These are phyloP conservation scores for Sesia bembeciformis DNA, from an alignment of 2,888 invertebrate genomes.

Conservation along the genomic window DNA sequence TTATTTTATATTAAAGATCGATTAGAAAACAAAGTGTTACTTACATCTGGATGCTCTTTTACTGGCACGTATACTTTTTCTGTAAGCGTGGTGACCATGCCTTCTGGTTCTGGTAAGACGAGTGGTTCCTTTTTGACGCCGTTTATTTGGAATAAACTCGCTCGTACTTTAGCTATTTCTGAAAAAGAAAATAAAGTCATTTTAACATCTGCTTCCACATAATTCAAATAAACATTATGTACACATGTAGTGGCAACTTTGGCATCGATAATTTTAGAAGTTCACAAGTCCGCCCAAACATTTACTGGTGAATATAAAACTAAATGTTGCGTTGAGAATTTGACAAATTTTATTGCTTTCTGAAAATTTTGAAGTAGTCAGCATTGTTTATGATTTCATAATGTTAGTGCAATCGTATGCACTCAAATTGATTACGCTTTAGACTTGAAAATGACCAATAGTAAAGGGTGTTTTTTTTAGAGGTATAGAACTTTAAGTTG, in stretches of 20 bases:
- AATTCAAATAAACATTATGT: not conserved
- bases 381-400: not conserved
- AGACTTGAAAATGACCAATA: too few species aligned
- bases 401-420: too few species aligned
- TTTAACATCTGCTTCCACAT: slow-evolving; percentile 8
- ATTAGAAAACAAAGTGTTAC: slow-evolving; percentile 50
- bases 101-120: slow-evolving; percentile 92
- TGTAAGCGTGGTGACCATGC: slow-evolving; percentile 92
- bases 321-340: slow-evolving; percentile 34
- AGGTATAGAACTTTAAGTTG: too few species aligned
- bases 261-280: slow-evolving; percentile 33
- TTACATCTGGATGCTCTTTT: slow-evolving; percentile 99
- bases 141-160: slow-evolving; percentile 98
- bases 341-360: slow-evolving; percentile 1
- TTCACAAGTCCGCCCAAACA: slow-evolving; percentile 28
- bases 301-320: slow-evolving; percentile 41
- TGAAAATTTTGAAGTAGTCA: not conserved
- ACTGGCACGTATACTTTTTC: slow-evolving; percentile 99
- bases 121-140: slow-evolving; percentile 96
- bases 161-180: slow-evolving; percentile 99
- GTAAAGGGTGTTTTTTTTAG: too few species aligned
- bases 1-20: not conserved
- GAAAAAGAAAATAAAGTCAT: slow-evolving; percentile 60
- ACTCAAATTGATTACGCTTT: too few species aligned
- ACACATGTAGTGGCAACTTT: slow-evolving; percentile 35